These are phyloP conservation scores for Luperina nickerlii DNA, from an alignment of 2,888 invertebrate genomes.

Conservation along the genomic window DNA sequence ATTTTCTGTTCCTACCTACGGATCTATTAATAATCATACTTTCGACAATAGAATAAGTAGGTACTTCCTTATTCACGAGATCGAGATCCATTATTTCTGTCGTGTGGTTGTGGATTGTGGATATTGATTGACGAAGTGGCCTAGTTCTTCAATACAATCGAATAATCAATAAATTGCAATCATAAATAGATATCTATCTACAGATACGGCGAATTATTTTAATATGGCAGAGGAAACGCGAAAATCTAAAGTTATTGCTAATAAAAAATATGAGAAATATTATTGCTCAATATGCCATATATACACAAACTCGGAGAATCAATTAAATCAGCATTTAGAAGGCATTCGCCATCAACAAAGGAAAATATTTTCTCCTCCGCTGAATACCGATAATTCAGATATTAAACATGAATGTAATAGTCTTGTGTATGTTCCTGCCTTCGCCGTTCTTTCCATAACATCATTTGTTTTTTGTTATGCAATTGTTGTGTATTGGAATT, in stretches of 20 bases:
- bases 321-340: slow-evolving; percentile 85
- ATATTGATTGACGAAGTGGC: slow-evolving; percentile 30
- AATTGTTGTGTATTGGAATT: slow-evolving; percentile 72
- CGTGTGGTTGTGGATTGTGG: slow-evolving; percentile 14
- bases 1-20: slow-evolving; percentile 15
- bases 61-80: slow-evolving; percentile 17
- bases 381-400: slow-evolving; percentile 69
- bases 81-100: slow-evolving; percentile 9
- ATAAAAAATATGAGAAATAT: slow-evolving; percentile 76
- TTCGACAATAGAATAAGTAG: slow-evolving; percentile 30
- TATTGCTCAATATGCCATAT: slow-evolving; percentile 81
- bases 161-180: slow-evolving; percentile 48
- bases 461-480: slow-evolving; percentile 81
- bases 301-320: slow-evolving; percentile 85
- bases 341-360: slow-evolving; percentile 84
- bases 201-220: slow-evolving; percentile 14
- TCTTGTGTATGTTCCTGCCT: slow-evolving; percentile 77
- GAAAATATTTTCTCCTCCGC: slow-evolving; percentile 72
- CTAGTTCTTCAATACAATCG: slow-evolving; percentile 36
- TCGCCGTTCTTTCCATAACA: slow-evolving; percentile 78
- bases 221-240: slow-evolving; percentile 65
- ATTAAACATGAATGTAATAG: slow-evolving; percentile 74
- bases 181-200: neutral
- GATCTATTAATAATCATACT: neutral
- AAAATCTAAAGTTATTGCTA: slow-evolving; percentile 62